Evolutionary conservation across 2,797 vertebrate species (phyloP).

Genomic region (Rhynchotus rufescens): DNA sequence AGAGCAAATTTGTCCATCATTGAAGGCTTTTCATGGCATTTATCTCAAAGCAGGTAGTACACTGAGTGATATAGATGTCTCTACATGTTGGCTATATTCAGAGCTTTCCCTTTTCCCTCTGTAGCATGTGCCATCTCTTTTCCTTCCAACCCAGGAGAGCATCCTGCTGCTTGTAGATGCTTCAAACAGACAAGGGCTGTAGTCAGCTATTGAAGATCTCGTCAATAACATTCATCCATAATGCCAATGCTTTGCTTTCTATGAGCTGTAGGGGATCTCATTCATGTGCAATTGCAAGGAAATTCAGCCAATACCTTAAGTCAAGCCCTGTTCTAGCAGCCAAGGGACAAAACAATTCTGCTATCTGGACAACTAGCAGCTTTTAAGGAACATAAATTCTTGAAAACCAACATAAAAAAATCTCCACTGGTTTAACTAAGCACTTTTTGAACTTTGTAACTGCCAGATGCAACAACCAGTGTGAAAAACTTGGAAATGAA

Average conservation of each 20-base stretch:
- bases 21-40: slow-evolving; percentile 41
- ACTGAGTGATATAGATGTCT: not conserved
- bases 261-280: not conserved
- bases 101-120: not conserved
- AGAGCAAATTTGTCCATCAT: slow-evolving; percentile 18
- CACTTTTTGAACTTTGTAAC: not conserved
- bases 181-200: not conserved
- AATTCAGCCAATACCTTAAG: not conserved
- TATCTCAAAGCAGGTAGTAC: slow-evolving; percentile 22
- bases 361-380: too few species aligned
- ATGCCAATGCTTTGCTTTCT: slow-evolving; percentile 2
- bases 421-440: not conserved
- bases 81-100: not conserved
- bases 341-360: not conserved
- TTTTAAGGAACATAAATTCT: not conserved
- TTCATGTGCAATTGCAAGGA: not conserved
- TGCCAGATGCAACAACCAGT: fast-evolving
- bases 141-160: not conserved
- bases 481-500: not conserved
- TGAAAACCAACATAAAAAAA: not conserved
- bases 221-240: not conserved
- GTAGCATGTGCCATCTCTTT: not conserved
- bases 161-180: not conserved
- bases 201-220: not conserved
- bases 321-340: not conserved